Conservation (phyloP, 2,888 invertebrate species). For the Tuberolachnus salignus region DNA sequence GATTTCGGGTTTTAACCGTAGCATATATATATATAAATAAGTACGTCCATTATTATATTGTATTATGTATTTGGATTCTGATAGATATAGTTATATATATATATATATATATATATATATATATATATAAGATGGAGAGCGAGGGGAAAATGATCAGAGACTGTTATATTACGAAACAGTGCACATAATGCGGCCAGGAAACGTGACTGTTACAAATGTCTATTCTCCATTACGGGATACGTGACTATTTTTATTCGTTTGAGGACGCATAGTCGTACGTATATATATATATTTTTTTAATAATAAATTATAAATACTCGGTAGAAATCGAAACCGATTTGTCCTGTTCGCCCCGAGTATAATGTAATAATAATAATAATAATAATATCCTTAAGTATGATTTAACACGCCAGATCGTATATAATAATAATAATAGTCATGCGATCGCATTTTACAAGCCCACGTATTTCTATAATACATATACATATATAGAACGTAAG, state of each 20-base stretch:
- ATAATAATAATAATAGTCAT: slow-evolving; percentile 1
- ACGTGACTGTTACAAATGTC: slow-evolving; percentile 54
- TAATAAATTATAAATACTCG: slow-evolving; percentile 2
- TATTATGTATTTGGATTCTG: neutral
- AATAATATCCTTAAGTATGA: neutral
- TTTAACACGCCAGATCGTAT: slow-evolving; percentile 28
- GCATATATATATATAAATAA: neutral
- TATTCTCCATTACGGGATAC: slow-evolving; percentile 36
- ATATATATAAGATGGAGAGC: no score
- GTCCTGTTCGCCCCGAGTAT: no score
- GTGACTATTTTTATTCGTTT: slow-evolving; percentile 39
- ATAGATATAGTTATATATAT: neutral
- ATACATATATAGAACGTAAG: no score
- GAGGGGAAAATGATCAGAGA: neutral
- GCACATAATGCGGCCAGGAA: slow-evolving; percentile 1
- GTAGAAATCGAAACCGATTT: slow-evolving; percentile 28
- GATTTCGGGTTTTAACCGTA: no score
- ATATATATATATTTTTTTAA: slow-evolving; percentile 1
- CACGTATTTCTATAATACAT: slow-evolving; percentile 26
- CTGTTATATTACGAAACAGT: slow-evolving; percentile 18
- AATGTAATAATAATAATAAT: no score
- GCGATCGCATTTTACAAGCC: slow-evolving; percentile 36
- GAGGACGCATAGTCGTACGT: slow-evolving; percentile 15
- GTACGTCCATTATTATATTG: neutral
- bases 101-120: neutral